Percentiles rank a stretch among this genome's conserved stretches.
Evolutionary conservation across 2,113 vertebrate genomes (phyloP).

Genomic region (Tragelaphus buxtoni): DNA sequence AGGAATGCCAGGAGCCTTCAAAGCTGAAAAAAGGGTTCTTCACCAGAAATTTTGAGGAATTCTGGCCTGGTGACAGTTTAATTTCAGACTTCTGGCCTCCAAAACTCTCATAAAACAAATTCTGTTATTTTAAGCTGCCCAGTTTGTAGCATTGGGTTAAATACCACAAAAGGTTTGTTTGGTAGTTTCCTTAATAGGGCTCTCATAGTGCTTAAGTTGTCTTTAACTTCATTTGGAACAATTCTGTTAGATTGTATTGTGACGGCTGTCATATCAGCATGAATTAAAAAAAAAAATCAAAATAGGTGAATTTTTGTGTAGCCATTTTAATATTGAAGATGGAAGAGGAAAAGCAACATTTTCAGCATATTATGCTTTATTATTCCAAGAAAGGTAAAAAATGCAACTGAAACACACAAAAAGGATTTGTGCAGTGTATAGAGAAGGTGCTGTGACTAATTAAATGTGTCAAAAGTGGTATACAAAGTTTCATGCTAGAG

Average conservation of each 20-base stretch:
- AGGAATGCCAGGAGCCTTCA: neutral
- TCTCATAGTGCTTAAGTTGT: neutral
- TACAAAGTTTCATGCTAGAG: neutral
- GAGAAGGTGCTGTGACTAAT: neutral
- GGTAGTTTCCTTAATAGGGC: neutral
- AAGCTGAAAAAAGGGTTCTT: neutral
- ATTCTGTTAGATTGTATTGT: neutral
- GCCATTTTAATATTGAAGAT: neutral
- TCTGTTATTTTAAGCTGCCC: neutral
- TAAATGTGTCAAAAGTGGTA: neutral
- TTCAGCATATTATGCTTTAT: neutral
- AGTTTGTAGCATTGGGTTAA: neutral
- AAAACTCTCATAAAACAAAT: neutral
- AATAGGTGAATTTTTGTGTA: neutral
- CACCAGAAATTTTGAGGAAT: neutral
- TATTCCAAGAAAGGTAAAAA: neutral
- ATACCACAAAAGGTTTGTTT: neutral
- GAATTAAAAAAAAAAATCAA: neutral
- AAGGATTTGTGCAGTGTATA: neutral
- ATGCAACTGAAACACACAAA: neutral
- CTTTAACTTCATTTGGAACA: neutral
- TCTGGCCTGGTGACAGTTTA: neutral
- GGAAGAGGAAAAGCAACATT: neutral
- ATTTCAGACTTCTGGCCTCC: constrained; percentile 23
- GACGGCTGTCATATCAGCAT: neutral